A percentile compares a stretch with the other conserved stretches of the same genome.
These are phyloP conservation scores for Corvus hawaiiensis DNA, from an alignment of 2,113 vertebrate genomes.

Conservation along the genomic window DNA sequence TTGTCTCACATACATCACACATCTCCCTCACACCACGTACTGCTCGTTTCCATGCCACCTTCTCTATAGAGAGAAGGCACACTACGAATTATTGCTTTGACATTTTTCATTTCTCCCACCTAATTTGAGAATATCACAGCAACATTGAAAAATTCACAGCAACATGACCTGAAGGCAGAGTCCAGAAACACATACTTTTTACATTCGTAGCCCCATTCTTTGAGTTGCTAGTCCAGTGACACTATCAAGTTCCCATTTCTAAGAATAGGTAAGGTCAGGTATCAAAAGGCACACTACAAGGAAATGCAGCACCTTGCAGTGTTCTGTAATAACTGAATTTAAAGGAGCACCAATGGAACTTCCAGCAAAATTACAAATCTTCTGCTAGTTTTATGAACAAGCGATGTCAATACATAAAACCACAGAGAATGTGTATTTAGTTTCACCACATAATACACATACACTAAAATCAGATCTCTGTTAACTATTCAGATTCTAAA, in stretches of 20 bases:
- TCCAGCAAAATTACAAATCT: background rate
- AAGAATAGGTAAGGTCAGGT: background rate
- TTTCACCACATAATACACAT: background rate
- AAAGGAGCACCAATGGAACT: background rate
- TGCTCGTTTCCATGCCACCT: constrained; percentile 97
- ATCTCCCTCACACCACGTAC: constrained; percentile 95
- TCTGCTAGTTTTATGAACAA: background rate
- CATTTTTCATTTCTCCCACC: background rate
- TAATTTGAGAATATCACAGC: background rate
- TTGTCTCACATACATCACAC: constrained; percentile 98
- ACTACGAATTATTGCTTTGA: background rate
- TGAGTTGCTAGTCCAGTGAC: background rate
- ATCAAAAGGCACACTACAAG: background rate
- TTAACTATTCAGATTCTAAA: background rate
- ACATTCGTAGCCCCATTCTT: background rate
- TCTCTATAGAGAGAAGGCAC: constrained; percentile 77
- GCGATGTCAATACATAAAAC: background rate
- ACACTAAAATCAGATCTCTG: background rate
- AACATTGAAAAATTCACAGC: background rate
- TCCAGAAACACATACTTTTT: background rate
- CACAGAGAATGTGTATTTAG: background rate
- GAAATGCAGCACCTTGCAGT: background rate
- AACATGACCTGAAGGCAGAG: background rate
- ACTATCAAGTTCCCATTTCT: background rate
- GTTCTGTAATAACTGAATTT: background rate